Conservation (phyloP, 2,113 vertebrate species). For the Gobiocypris rarus region DNA sequence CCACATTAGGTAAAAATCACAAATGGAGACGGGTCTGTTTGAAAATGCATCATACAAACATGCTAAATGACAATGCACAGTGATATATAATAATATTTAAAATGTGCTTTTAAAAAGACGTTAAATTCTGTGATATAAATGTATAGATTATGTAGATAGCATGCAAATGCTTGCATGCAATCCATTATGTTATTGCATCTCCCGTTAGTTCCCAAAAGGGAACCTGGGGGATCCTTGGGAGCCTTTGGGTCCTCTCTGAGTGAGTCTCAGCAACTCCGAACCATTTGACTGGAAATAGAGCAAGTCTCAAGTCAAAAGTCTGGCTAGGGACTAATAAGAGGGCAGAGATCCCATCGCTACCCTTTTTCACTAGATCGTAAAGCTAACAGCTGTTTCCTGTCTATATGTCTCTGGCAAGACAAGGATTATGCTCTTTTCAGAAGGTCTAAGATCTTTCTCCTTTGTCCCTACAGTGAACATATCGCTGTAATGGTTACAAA, state of each 20-base stretch:
- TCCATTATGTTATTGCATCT: not conserved
- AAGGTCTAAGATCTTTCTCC: slow-evolving; percentile 7
- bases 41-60: not conserved
- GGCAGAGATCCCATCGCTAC: slow-evolving; percentile 30
- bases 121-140: too few relatives aligned
- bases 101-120: too few relatives aligned
- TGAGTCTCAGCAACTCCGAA: slow-evolving; percentile 26
- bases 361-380: slow-evolving; percentile 52
- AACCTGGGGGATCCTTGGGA: slow-evolving; percentile 60
- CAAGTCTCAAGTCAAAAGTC: slow-evolving; percentile 51
- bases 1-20: not conserved
- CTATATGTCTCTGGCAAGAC: slow-evolving; percentile 36
- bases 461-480: not conserved
- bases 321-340: slow-evolving; percentile 55
- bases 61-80: not conserved
- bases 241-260: slow-evolving; percentile 59
- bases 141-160: not conserved
- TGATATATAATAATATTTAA: not conserved
- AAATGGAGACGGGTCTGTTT: not conserved
- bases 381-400: slow-evolving; percentile 61
- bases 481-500: not conserved
- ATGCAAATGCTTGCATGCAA: not conserved
- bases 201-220: not conserved
- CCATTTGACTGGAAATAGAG: slow-evolving; percentile 51
- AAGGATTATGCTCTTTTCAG: slow-evolving; percentile 21